Evolutionary conservation across 2,797 vertebrate species (phyloP).

Genomic region (Hydrophis major): DNA sequence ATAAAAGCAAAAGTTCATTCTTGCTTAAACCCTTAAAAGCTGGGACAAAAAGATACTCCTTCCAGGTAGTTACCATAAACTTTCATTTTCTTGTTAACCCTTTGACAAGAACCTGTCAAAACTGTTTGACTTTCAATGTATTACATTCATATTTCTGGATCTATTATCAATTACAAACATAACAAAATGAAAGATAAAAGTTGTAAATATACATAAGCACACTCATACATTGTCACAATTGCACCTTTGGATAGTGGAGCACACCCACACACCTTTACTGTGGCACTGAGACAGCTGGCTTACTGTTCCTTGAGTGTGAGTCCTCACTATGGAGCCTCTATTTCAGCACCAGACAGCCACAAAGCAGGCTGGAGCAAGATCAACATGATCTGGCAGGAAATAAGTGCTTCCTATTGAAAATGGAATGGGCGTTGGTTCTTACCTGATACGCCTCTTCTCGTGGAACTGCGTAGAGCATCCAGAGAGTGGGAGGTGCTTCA

Average conservation of each 20-base stretch:
- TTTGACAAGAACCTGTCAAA: background rate
- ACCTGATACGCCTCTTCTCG: too few species aligned
- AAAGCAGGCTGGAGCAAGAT: background rate
- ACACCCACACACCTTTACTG: background rate
- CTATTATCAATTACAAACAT: background rate
- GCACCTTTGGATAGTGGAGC: accelerated
- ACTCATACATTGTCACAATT: background rate
- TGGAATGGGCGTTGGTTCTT: background rate
- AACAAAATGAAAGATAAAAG: background rate
- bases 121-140: background rate
- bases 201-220: background rate
- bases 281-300: background rate
- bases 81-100: background rate
- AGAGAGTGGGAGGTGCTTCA: too few species aligned
- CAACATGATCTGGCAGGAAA: background rate
- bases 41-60: accelerated
- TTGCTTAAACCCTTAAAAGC: constrained; percentile 12
- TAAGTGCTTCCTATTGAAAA: background rate
- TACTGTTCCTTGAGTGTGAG: background rate
- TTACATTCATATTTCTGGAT: background rate
- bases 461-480: too few species aligned
- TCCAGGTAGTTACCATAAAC: background rate
- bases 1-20: background rate
- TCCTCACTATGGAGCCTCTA: background rate
- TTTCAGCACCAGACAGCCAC: background rate